phyloP scores from a whole-genome alignment of 2,113 vertebrate genomes.

The Zingel zingel region DNA sequence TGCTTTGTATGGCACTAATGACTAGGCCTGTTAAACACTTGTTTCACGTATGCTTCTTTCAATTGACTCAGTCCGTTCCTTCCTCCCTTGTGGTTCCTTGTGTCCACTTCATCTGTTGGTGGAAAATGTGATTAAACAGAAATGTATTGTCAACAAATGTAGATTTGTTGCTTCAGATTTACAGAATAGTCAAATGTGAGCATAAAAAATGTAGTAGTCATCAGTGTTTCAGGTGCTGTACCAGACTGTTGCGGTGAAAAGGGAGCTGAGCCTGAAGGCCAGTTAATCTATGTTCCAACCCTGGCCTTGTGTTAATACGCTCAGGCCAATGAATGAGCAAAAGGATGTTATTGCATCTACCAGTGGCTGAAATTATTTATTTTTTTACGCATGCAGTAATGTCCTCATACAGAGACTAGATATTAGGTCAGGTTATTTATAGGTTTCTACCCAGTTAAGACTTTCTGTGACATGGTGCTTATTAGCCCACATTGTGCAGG shows the following conservation, averaged over 20 bases:
- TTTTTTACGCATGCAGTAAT: neutral
- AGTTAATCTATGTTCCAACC: neutral
- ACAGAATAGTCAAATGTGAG: neutral
- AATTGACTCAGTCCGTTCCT: neutral
- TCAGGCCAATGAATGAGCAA: neutral
- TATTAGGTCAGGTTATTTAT: constrained; percentile 28
- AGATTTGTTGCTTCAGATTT: neutral
- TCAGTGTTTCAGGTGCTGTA: neutral
- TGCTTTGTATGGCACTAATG: neutral
- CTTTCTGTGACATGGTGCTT: constrained; percentile 11
- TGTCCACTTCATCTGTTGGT: neutral
- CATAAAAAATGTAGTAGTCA: neutral
- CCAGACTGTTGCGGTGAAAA: neutral
- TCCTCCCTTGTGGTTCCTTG: neutral
- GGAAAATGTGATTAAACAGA: neutral
- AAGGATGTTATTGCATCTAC: neutral
- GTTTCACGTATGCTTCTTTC: neutral
- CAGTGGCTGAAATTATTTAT: neutral
- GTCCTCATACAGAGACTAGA: neutral
- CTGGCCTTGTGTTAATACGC: neutral
- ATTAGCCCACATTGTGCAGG: neutral
- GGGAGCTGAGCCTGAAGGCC: neutral
- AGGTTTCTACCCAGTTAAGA: constrained; percentile 13
- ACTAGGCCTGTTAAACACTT: neutral
- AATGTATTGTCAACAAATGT: neutral